Evolutionary conservation across 2,113 vertebrate genomes (phyloP).

Genomic region (Dermatemys mawii): DNA sequence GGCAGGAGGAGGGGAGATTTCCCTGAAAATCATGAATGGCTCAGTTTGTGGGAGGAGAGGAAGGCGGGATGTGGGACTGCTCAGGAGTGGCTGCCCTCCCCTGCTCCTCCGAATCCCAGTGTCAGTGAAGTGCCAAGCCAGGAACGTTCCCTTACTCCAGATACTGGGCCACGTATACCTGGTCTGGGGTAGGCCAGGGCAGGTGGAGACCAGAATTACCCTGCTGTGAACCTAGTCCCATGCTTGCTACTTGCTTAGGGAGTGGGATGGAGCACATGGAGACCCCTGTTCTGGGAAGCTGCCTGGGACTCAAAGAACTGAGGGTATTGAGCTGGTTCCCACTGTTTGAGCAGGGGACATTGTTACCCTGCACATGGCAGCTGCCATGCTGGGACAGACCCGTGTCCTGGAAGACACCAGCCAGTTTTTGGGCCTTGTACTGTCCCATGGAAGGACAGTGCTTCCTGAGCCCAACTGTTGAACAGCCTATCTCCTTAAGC

Average conservation of each 20-base stretch:
- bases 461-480: too few relatives aligned
- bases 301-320: neutral
- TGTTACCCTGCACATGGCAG: neutral
- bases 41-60: neutral
- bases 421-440: too few relatives aligned
- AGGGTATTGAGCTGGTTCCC: neutral
- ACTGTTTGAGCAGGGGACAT: neutral
- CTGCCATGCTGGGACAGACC: neutral
- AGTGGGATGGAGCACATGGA: neutral
- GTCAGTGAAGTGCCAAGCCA: neutral
- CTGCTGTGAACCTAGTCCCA: neutral
- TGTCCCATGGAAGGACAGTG: too few relatives aligned
- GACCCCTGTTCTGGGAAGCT: neutral
- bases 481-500: neutral
- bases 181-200: neutral
- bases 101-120: neutral
- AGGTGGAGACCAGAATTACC: neutral
- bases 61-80: neutral
- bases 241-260: neutral
- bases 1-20: neutral
- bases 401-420: too few relatives aligned
- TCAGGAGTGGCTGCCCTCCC: neutral
- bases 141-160: neutral
- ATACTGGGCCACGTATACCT: neutral
- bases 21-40: neutral